These are phyloP conservation scores for Melikaiella ostensackeni DNA, from an alignment of 2,888 invertebrate genomes.

Conservation along the genomic window DNA sequence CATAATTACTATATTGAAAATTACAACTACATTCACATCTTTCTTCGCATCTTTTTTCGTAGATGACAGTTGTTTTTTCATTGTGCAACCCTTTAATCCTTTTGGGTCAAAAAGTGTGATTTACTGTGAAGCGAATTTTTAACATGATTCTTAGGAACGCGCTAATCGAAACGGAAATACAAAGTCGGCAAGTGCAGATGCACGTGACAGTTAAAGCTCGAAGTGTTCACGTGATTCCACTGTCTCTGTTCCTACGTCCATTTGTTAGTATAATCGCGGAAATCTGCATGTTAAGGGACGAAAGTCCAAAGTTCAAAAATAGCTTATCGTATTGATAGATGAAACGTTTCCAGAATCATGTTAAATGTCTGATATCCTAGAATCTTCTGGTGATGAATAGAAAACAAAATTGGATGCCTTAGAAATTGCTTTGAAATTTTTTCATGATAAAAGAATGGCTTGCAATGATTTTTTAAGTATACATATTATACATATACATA, in stretches of 20 bases:
- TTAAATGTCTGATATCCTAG: neutral
- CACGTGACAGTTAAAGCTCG: slow-evolving; percentile 7
- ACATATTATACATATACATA: no score
- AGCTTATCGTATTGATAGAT: slow-evolving; percentile 31
- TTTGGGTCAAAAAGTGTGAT: no score
- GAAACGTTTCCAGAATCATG: slow-evolving; percentile 9
- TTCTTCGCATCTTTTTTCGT: no score
- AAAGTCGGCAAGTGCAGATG: slow-evolving; percentile 23
- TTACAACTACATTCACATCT: no score
- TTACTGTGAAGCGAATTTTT: neutral
- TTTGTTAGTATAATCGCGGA: slow-evolving; percentile 71
- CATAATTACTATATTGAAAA: no score
- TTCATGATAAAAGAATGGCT: no score
- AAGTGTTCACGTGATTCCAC: slow-evolving; percentile 65
- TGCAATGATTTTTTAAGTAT: no score
- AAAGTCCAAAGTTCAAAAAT: slow-evolving; percentile 52
- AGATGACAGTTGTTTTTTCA: no score
- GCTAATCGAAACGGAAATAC: neutral
- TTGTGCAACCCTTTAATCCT: no score
- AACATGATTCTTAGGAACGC: neutral
- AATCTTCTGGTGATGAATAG: no score
- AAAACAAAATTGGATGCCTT: no score
- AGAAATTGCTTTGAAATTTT: no score
- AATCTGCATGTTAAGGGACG: slow-evolving; percentile 70
- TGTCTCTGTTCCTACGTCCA: slow-evolving; percentile 60